These are phyloP conservation scores for Araneus ventricosus DNA, from an alignment of 1,140 invertebrate genomes.

Conservation along the genomic window DNA sequence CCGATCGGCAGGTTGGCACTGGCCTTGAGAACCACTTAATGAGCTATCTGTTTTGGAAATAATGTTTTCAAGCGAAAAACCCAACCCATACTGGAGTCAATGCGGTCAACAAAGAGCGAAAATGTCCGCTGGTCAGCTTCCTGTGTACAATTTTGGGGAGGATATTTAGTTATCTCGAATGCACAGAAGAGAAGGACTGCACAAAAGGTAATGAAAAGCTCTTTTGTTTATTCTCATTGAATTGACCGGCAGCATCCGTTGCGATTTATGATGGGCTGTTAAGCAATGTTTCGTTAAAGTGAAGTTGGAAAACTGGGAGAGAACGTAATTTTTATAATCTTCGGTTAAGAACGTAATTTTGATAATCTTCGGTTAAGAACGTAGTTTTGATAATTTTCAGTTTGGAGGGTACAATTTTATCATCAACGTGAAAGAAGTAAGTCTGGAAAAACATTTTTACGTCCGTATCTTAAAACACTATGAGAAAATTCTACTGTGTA, in stretches of 20 bases:
- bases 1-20: not conserved
- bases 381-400: too few relatives aligned
- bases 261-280: not conserved
- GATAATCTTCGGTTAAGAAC: too few relatives aligned
- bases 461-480: too few relatives aligned
- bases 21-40: not conserved
- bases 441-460: too few relatives aligned
- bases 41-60: slow-evolving; percentile 6
- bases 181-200: not conserved
- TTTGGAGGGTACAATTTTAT: too few relatives aligned
- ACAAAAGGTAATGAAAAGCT: not conserved
- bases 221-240: not conserved
- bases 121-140: slow-evolving; percentile 11
- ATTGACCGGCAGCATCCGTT: not conserved
- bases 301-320: too few relatives aligned
- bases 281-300: too few relatives aligned
- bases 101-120: slow-evolving; percentile 8
- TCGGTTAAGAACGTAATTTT: too few relatives aligned
- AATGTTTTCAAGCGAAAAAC: not conserved
- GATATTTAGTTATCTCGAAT: not conserved
- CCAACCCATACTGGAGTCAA: slow-evolving; percentile 12
- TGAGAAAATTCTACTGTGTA: too few relatives aligned
- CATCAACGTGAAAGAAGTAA: too few relatives aligned
- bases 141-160: not conserved
- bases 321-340: too few relatives aligned